Base-by-base conservation (phyloP, 1,140 invertebrate genomes). In the Hycleus phaleratus region DNA sequence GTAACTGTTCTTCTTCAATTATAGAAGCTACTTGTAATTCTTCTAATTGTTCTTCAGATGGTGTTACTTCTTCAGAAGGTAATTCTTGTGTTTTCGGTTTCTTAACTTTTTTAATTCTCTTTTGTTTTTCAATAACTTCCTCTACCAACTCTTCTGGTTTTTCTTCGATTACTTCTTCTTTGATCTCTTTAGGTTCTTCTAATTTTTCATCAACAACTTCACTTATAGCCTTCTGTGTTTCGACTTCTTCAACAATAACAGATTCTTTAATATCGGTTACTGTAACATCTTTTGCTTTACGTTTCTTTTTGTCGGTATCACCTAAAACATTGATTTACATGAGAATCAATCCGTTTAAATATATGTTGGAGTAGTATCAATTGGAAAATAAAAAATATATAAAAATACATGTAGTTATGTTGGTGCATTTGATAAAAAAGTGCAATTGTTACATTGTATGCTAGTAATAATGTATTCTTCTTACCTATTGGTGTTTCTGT, bases 141-240 rank as follows among this genome's bases (percentile, higher is more conserved):
- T 18, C 50, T 7, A 11, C 40, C 10, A 42, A 42, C 4, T n/a
- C 40, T 42, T 42, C 5, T 42, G 40, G 9, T 42, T 52, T 43
- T 47, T 74, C 70, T 66, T 76, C 73, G 5, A 68, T 68, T 18
- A 59, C 26, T 45, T 71, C 65, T 56, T 71, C 65, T 56, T 71
- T 58, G 3, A 69, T 12, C 42, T 52, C n/a, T 58, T 68, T 68
- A 3, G 62, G 51, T 67, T 67, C 66, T 56, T 68, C 64, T 42
- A 10, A 71, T 65, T 55, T 73, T 3, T 68, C 12, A 43, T 40
- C 7, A 55, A 68, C 67, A 3, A 61, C 49, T 68, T 67, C 67
- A 54, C 67, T 63, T 1, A 58, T 68, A 45, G 51, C 68, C 61
- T 65, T 68, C 58, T 69, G 68, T 9, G 64, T 63, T 55, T 65